Base-by-base conservation (phyloP, 2,797 vertebrate genomes). In the Chaunax sp. region DNA sequence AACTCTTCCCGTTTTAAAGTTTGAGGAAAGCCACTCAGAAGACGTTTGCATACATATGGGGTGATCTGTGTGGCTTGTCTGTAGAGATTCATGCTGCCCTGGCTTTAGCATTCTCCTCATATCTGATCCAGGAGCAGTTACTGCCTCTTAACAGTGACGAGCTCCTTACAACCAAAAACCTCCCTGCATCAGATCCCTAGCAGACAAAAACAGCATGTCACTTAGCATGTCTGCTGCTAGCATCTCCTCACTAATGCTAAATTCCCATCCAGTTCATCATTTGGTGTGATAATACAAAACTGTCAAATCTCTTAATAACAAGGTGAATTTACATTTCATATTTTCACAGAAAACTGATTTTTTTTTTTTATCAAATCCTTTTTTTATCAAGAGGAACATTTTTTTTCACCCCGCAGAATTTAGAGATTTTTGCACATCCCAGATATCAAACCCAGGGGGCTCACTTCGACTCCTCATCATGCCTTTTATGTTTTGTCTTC, bases 401-500 rank as follows among this genome's bases (percentile, higher is more conserved):
- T 52, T 51, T n/a, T 77, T 68, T 84, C 37, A 69, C 67, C 79
- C 65, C 71, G 80, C 77, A 85, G 77, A 81, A 90, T 80, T 81
- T 35, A 61, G 59, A 87, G 61, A 78, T 86, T 78, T 89, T 90
- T 90, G 91, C 91, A 93, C 90, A 92, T 93, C 80, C 89, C 88
- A 85, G 62, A 82, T 83, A 77, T 76, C 38, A 72, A 77, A 87
- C 86, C 79, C 41, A 44, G 77, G 78, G 85, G 80, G 70, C 80
- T 77, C 69, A 85, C 86, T 84, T 89, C 88, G 90, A 89, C 84
- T 87, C 65, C 72, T 83, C 80, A 63, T 87, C 83, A 67, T 82
- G 78, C 58, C 60, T 69, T 56, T 61, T 51, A 3, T 19, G 30
- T 56, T 68, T 50, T 33, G 28, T 72, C 30, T 70, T 68, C 25